Conservation (phyloP, 2,113 vertebrate genomes). For the Heterotis niloticus region DNA sequence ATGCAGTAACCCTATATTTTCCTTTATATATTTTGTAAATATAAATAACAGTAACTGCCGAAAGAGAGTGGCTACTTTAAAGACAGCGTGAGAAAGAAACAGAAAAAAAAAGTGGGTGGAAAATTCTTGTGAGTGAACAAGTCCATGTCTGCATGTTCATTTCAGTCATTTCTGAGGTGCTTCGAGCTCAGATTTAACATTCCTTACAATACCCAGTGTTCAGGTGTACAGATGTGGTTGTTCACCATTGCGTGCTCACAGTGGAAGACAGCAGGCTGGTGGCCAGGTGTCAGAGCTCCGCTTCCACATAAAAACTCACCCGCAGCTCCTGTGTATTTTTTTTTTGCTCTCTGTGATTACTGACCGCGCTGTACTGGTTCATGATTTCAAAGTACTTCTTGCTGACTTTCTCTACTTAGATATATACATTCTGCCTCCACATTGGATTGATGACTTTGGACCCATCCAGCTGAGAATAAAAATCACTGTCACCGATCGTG, state of each 20-base stretch:
- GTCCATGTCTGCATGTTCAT: slow-evolving; percentile 6
- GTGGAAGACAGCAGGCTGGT: neutral
- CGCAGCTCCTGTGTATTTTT: slow-evolving; percentile 1
- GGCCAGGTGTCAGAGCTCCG: neutral
- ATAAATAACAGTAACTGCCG: slow-evolving; percentile 69
- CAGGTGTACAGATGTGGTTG: slow-evolving; percentile 13
- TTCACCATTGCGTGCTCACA: neutral
- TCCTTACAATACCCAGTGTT: slow-evolving; percentile 41
- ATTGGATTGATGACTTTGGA: neutral
- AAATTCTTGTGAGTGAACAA: neutral
- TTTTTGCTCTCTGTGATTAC: slow-evolving; percentile 13
- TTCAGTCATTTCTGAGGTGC: slow-evolving; percentile 28
- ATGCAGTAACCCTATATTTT: slow-evolving; percentile 94
- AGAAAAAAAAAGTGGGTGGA: neutral
- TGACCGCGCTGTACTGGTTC: slow-evolving; percentile 14
- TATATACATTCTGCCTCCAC: slow-evolving; percentile 12
- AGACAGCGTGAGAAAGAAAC: slow-evolving; percentile 33
- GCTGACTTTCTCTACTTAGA: slow-evolving; percentile 10
- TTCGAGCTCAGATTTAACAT: slow-evolving; percentile 48
- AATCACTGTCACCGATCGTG: too few relatives aligned
- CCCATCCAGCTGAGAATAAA: neutral
- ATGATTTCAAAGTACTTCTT: slow-evolving; percentile 10
- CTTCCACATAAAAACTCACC: neutral
- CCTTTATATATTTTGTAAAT: slow-evolving; percentile 90
- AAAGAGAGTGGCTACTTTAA: slow-evolving; percentile 43